Conservation (phyloP, 2,113 vertebrate species). For the Austrofundulus limnaeus region DNA sequence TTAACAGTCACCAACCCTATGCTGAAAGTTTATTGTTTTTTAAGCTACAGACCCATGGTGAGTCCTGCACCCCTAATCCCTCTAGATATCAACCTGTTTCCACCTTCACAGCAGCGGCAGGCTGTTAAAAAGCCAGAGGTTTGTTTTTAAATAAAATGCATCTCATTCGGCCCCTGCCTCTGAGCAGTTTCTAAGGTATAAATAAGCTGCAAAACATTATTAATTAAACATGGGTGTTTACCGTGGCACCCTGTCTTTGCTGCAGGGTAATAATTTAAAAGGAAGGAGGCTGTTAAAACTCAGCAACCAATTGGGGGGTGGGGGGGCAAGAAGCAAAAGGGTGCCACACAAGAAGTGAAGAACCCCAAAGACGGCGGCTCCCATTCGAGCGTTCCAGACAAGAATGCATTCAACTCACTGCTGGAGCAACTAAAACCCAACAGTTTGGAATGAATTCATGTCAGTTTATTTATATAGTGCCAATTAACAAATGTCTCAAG, state of each 20-base stretch:
- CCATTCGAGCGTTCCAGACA: slow-evolving; percentile 47
- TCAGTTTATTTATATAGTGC: too few species aligned
- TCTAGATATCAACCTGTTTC: slow-evolving; percentile 22
- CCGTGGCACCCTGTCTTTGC: slow-evolving; percentile 41
- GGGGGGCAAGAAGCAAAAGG: slow-evolving; percentile 45
- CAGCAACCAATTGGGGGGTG: slow-evolving; percentile 59
- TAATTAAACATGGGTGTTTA: slow-evolving; percentile 60
- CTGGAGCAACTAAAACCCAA: slow-evolving; percentile 24
- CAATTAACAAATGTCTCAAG: too few species aligned
- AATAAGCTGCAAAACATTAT: slow-evolving; percentile 59
- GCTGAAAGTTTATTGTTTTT: slow-evolving; percentile 51
- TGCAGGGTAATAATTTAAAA: slow-evolving; percentile 55
- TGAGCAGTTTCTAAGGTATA: slow-evolving; percentile 51
- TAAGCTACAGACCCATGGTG: slow-evolving; percentile 31
- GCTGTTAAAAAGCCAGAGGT: slow-evolving; percentile 50
- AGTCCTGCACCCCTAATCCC: slow-evolving; percentile 18
- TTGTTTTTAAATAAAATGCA: slow-evolving; percentile 16
- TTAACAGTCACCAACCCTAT: slow-evolving; percentile 35
- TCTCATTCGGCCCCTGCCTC: slow-evolving; percentile 28
- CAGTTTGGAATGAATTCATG: neutral
- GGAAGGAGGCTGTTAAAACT: slow-evolving; percentile 64
- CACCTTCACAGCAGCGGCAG: slow-evolving; percentile 45
- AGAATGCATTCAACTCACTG: slow-evolving; percentile 36
- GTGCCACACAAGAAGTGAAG: slow-evolving; percentile 70
- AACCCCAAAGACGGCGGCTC: slow-evolving; percentile 46